phyloP scores from a whole-genome alignment of 2,888 invertebrate species.

The Polydrusus cervinus region DNA sequence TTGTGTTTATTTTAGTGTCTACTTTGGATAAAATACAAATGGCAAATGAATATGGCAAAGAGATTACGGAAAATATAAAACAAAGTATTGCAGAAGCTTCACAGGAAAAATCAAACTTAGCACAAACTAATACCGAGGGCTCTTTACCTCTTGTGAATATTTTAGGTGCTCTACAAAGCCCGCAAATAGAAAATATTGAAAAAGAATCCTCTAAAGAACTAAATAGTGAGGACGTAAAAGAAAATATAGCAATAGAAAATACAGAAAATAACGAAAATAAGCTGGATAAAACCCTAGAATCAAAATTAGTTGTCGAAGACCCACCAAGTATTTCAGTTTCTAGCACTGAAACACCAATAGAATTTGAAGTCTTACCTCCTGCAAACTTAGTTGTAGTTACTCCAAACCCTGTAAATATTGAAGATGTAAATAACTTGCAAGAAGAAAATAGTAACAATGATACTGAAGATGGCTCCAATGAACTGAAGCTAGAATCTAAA shows the following conservation, averaged over 20 bases:
- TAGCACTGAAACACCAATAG: conserved; percentile 13
- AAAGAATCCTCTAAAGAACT: background rate
- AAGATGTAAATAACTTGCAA: conserved; percentile 11
- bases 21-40: background rate
- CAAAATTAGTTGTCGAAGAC: conserved; percentile 7
- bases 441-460: conserved; percentile 20
- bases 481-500: conserved; percentile 10
- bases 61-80: background rate
- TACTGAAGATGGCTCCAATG: conserved; percentile 16
- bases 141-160: background rate
- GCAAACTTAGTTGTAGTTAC: conserved; percentile 30
- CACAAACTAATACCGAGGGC: background rate
- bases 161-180: background rate
- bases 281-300: conserved; percentile 15
- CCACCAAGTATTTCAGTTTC: background rate
- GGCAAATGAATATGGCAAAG: background rate
- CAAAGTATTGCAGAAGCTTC: background rate
- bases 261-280: conserved; percentile 27
- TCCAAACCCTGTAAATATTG: conserved; percentile 26
- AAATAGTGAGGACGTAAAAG: background rate
- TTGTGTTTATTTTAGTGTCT: background rate
- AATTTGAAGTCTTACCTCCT: conserved; percentile 19
- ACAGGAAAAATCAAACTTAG: no score
- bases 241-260: conserved; percentile 5
- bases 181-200: background rate